A percentile compares a stretch with the other conserved stretches of the same genome.
phyloP scores from a whole-genome alignment of 2,888 invertebrate species.

The Ectemnius continuus region DNA sequence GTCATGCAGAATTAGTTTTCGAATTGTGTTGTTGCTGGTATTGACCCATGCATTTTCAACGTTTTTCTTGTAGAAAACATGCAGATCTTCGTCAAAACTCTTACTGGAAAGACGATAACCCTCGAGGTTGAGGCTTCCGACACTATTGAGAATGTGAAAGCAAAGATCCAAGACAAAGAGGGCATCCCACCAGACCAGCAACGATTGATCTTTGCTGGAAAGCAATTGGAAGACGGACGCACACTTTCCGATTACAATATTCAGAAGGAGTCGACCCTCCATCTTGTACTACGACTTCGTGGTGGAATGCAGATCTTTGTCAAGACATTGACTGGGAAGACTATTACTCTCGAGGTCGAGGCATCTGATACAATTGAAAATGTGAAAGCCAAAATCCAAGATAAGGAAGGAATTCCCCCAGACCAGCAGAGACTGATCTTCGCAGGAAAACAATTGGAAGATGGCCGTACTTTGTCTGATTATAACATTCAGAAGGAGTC shows the following conservation, averaged over 20 bases:
- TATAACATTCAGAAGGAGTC: slow-evolving; percentile 62
- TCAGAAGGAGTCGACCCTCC: slow-evolving; percentile 94
- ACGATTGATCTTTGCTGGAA: slow-evolving; percentile 94
- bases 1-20: not conserved
- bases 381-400: slow-evolving; percentile 59
- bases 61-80: slow-evolving; percentile 55
- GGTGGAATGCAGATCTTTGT: slow-evolving; percentile 83
- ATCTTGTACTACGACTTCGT: slow-evolving; percentile 90
- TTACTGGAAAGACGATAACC: slow-evolving; percentile 46
- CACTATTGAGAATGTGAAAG: slow-evolving; percentile 42
- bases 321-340: slow-evolving; percentile 57
- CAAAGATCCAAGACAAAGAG: slow-evolving; percentile 44
- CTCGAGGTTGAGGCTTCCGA: slow-evolving; percentile 42
- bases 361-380: slow-evolving; percentile 60
- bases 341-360: slow-evolving; percentile 58
- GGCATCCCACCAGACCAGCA: slow-evolving; percentile 91
- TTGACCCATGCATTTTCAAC: not conserved
- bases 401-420: slow-evolving; percentile 59
- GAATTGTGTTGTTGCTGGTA: not conserved
- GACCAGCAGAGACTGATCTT: slow-evolving; percentile 60
- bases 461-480: slow-evolving; percentile 57
- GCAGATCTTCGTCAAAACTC: slow-evolving; percentile 64
- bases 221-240: slow-evolving; percentile 96
- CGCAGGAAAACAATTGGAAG: slow-evolving; percentile 59
- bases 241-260: slow-evolving; percentile 96